Base-by-base conservation (phyloP, 2,888 invertebrate genomes). In the Microplitis deprimator region DNA sequence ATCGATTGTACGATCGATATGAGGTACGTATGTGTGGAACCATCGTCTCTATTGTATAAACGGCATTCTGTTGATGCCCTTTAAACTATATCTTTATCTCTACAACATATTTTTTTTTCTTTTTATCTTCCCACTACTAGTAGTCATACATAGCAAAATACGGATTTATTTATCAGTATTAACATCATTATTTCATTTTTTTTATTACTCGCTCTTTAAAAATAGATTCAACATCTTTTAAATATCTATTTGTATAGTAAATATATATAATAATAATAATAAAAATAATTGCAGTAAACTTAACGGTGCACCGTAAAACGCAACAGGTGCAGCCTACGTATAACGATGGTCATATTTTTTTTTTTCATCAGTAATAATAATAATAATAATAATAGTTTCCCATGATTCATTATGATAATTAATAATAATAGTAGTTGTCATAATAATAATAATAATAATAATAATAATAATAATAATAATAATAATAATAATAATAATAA, bases 11-110 rank as follows among this genome's bases (percentile, higher is more conserved):
- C 86, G 87, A 88, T 88, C 87, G 87, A 88, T 82, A 83, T 87
- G 88, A 89, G 89, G 89, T 89, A 89, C 88, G 87, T 89, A 88
- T 87, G 85, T 84, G 82, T 88, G 85, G 85, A 86, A 86, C 86
- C 82, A 80, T 83, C 83, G 81, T 84, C 71, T 69, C 77, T 80
- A 81, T 75, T 79, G 82, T 82, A 83, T 82, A 85, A 75, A 73
- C 78, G 78, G 71, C 59, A 78, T 76, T 61, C 71, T 76, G 61
- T 61, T 62, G 41, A 67, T 74, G 76, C 68, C 69, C 60, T 62
- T 50, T 50, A 50, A 50, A 50, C 50, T 50, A 50, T 50, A 8
- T 50, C 13, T 50, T 50, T 50, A 50, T 50, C 50, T 50, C 50
- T 50, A 50, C 50, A 50, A 50, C 13, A 29, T 29, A 29, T 29